Evolutionary conservation across 2,113 vertebrate species (phyloP).

Genomic region (Murina feae): DNA sequence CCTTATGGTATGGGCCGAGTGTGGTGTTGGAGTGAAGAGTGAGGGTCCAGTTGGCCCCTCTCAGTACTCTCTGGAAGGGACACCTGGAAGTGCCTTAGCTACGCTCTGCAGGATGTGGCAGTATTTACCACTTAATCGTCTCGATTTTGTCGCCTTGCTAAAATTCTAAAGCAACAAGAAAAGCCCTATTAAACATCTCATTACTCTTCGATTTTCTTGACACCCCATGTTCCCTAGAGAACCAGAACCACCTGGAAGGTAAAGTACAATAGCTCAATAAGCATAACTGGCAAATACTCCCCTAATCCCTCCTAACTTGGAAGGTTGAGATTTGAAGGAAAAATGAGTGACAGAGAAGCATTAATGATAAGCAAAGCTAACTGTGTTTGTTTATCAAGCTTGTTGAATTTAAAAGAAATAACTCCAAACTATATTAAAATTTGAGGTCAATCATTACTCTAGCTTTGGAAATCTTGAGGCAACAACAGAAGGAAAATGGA

Average conservation of each 20-base stretch:
- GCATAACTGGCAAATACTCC: neutral
- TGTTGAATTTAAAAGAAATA: neutral
- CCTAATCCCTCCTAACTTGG: neutral
- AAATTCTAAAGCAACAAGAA: conserved; percentile 11
- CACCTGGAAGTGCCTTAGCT: neutral
- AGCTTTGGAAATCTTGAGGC: neutral
- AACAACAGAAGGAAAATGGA: neutral
- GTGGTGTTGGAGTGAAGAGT: neutral
- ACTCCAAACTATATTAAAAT: neutral
- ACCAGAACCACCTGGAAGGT: neutral
- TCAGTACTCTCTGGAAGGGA: neutral
- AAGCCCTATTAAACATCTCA: neutral
- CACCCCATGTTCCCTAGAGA: neutral
- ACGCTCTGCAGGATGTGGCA: neutral
- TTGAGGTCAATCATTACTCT: neutral
- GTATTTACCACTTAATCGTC: neutral
- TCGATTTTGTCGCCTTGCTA: neutral
- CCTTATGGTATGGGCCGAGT: neutral
- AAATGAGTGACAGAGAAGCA: neutral
- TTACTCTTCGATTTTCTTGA: neutral
- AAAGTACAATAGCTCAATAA: neutral
- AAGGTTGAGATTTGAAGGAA: neutral
- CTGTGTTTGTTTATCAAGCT: neutral
- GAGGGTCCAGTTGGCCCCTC: neutral
- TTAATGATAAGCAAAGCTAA: neutral